A percentile compares a stretch with the other conserved stretches of the same genome.
Evolutionary conservation across 2,113 vertebrate species (phyloP).

Genomic region (Lophura nycthemera): DNA sequence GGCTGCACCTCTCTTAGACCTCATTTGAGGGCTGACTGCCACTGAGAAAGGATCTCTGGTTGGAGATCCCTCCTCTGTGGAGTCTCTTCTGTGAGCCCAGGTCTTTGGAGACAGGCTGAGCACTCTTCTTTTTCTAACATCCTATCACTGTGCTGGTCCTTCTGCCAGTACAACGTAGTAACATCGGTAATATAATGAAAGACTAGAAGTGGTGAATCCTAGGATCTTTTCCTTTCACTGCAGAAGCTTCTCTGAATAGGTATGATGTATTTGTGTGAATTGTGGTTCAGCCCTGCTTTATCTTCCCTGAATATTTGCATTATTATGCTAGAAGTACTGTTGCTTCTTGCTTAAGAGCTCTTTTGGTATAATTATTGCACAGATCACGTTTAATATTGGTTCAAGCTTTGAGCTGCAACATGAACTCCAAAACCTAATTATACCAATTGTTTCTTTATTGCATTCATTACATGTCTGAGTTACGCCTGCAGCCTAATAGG

Average conservation of each 20-base stretch:
- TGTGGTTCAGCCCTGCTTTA: neutral
- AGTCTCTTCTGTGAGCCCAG: too few species aligned
- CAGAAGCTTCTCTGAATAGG: neutral
- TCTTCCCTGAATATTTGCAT: neutral
- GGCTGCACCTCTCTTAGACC: too few species aligned
- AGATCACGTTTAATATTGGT: neutral
- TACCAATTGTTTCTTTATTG: neutral
- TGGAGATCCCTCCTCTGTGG: too few species aligned
- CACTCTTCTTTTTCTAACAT: too few species aligned
- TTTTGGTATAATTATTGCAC: neutral
- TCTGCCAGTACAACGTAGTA: neutral
- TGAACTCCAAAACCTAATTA: neutral
- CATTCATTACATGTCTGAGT: neutral
- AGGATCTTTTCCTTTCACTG: neutral
- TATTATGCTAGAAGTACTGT: neutral
- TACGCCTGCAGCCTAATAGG: neutral
- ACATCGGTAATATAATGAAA: neutral
- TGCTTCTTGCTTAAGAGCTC: neutral
- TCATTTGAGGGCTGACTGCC: too few species aligned
- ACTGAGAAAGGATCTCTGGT: too few species aligned
- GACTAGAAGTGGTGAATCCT: neutral
- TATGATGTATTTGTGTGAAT: neutral
- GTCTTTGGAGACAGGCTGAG: too few species aligned
- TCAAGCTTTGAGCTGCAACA: neutral
- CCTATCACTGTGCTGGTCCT: too few species aligned